A percentile compares a stretch with the other conserved stretches of the same genome.
These are phyloP conservation scores for Cosmopolites sordidus DNA, from an alignment of 2,888 invertebrate species.

Conservation along the genomic window DNA sequence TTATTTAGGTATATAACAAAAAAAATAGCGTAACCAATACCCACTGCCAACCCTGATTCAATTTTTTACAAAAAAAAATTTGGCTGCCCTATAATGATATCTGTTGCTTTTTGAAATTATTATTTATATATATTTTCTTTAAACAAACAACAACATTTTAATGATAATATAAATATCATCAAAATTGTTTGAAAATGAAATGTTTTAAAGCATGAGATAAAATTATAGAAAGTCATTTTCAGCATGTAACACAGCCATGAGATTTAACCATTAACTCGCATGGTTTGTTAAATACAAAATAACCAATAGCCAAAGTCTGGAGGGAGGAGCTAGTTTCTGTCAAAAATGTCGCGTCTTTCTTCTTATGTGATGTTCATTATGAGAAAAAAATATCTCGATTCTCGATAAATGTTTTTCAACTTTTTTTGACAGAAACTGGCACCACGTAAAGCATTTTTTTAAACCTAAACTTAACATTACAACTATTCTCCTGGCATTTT, in stretches of 20 bases:
- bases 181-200: neutral
- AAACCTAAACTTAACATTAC: constrained; percentile 44
- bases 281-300: constrained; percentile 41
- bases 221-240: constrained; percentile 25
- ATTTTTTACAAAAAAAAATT: constrained; percentile 33
- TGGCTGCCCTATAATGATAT: constrained; percentile 36
- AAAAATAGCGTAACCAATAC: constrained; percentile 38
- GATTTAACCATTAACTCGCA: constrained; percentile 30
- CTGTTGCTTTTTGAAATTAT: constrained; percentile 20
- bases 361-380: constrained; percentile 10
- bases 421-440: constrained; percentile 42
- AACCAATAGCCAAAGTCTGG: constrained; percentile 29
- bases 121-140: constrained; percentile 7
- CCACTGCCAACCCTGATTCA: constrained; percentile 39
- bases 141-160: neutral
- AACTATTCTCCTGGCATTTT: constrained; percentile 44
- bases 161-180: neutral
- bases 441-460: constrained; percentile 35
- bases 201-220: neutral
- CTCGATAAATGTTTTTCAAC: too few relatives aligned
- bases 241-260: constrained; percentile 43
- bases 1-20: constrained; percentile 29
- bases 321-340: constrained; percentile 6
- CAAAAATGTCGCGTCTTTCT: constrained; percentile 9
- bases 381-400: neutral